These are phyloP conservation scores for Argentina silus DNA, from an alignment of 2,797 vertebrate genomes.

Conservation along the genomic window DNA sequence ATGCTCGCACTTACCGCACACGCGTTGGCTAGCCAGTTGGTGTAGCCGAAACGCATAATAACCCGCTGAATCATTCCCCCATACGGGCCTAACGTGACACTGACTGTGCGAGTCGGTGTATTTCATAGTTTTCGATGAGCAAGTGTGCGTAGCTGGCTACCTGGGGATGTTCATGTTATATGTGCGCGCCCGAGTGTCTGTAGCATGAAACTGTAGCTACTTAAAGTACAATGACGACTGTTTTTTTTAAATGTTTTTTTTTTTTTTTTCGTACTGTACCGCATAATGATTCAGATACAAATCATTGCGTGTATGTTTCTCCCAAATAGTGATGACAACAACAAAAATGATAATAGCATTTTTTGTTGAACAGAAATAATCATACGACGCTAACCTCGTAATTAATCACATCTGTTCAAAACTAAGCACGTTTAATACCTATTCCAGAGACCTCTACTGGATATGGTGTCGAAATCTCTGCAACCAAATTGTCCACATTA, in stretches of 20 bases:
- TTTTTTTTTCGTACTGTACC: too few relatives aligned
- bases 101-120: constrained; percentile 56
- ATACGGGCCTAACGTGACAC: constrained; percentile 72
- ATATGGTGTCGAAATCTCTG: neutral
- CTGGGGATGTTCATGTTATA: constrained; percentile 19
- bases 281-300: too few relatives aligned
- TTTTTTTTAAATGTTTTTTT: too few relatives aligned
- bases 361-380: too few relatives aligned
- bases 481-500: neutral
- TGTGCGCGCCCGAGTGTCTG: neutral
- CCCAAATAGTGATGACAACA: too few relatives aligned
- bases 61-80: constrained; percentile 84
- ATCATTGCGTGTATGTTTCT: too few relatives aligned
- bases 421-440: neutral
- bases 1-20: constrained; percentile 59
- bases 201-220: too few relatives aligned
- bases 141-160: constrained; percentile 34
- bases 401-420: too few relatives aligned
- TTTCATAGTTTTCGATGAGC: constrained; percentile 51
- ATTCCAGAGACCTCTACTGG: too few relatives aligned
- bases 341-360: too few relatives aligned
- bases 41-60: constrained; percentile 73
- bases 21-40: constrained; percentile 61
- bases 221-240: too few relatives aligned
- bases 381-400: too few relatives aligned